Conservation (phyloP, 2,113 vertebrate species). For the Dipodomys ordii region DNA sequence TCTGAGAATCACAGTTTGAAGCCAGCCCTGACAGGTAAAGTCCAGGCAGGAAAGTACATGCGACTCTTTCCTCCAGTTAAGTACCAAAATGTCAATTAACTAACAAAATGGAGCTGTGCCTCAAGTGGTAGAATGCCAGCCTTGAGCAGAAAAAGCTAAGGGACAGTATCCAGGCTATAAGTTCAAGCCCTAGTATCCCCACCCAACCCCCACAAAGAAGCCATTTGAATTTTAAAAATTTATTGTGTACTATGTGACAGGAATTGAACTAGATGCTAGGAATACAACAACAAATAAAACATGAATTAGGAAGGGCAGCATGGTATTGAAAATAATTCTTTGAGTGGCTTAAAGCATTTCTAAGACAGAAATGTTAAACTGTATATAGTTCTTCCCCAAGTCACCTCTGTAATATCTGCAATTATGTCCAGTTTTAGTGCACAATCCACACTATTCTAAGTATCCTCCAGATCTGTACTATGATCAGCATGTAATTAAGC, state of each 20-base stretch:
- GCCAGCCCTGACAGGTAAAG: no score
- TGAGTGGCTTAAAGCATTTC: background rate
- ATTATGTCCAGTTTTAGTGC: background rate
- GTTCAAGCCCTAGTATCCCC: no score
- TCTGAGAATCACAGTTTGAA: no score
- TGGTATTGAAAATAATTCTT: constrained; percentile 39
- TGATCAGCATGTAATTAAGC: constrained; percentile 18
- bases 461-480: background rate
- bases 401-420: constrained; percentile 36
- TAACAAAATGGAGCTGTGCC: no score
- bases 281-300: background rate
- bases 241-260: background rate
- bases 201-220: no score
- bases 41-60: no score
- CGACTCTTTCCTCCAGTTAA: no score
- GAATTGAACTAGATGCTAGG: background rate
- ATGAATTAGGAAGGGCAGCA: constrained; percentile 8
- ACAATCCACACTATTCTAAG: background rate
- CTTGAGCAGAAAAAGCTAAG: no score
- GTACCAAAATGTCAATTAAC: no score
- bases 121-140: no score
- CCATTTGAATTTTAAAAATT: background rate
- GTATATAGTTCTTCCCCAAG: constrained; percentile 19
- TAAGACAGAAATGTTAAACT: constrained; percentile 6
- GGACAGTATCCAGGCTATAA: no score